Conservation (phyloP, 2,888 invertebrate species). For the Diplolepis rosae region DNA sequence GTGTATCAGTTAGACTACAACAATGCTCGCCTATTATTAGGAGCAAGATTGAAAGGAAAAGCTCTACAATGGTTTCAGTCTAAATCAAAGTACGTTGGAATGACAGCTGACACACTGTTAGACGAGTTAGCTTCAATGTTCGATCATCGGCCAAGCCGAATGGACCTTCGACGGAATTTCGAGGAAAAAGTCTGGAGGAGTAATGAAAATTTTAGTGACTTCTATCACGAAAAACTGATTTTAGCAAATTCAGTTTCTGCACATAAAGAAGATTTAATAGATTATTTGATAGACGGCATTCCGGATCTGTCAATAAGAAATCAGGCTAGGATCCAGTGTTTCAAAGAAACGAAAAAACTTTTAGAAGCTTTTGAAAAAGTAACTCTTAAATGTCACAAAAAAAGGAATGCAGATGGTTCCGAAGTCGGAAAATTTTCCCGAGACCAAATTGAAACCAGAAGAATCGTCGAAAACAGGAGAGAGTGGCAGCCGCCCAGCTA, state of each 20-base stretch:
- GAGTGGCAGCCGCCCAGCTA: background rate
- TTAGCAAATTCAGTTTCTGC: conserved; percentile 7
- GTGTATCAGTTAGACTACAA: no score
- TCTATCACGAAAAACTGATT: conserved; percentile 29
- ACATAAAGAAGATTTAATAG: conserved; percentile 13
- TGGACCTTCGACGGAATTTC: conserved; percentile 10
- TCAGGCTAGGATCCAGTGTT: conserved; percentile 31
- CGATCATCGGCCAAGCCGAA: background rate
- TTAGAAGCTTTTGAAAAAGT: conserved; percentile 31
- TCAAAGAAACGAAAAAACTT: background rate
- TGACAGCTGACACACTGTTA: background rate
- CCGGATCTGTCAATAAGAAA: conserved; percentile 16
- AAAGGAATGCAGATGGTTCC: background rate
- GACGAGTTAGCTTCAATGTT: conserved; percentile 20
- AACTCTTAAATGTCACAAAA: background rate
- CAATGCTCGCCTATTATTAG: no score
- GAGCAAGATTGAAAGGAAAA: no score
- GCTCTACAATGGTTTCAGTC: conserved; percentile 35
- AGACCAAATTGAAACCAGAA: background rate
- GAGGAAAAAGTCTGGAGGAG: conserved; percentile 25
- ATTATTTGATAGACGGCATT: conserved; percentile 26
- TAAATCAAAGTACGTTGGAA: conserved; percentile 19
- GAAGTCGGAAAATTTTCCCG: background rate
- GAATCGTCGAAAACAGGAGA: background rate
- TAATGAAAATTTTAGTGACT: conserved; percentile 25